Base-by-base conservation (phyloP, 2,888 invertebrate species). In the Drosophila gaucha region DNA sequence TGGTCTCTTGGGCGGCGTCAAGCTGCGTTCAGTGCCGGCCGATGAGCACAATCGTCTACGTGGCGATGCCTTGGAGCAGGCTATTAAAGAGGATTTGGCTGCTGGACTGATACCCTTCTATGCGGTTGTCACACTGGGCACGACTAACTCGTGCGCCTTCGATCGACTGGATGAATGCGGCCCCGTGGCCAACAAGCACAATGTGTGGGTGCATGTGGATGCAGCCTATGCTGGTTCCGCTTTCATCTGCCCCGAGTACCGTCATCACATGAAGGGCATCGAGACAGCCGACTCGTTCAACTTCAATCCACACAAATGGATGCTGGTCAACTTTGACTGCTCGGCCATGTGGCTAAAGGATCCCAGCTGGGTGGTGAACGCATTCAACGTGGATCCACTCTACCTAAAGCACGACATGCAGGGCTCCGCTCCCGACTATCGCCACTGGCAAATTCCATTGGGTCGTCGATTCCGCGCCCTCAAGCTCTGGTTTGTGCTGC, bases 261-360 rank as follows among this genome's bases (percentile, higher is more conserved):
- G 98, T 38, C 95, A 97, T 89, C 92, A 97, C 22, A 96, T 98
- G 95, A 95, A 95, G 78, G 97, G 97, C 22, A 91, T 97, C 6
- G 96, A 99, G 92, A 94, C 94, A 64, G 98, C 98, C 0, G 97
- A 98, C 89, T 99, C 99, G 0, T 98, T 99, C 91, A 99, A 99
- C 92, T 98, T 99, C 90, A 99, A 99, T 91, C 99, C 99, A 0
- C 99, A 99, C 92, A 99, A 99, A 92, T 99, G 99, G 99, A 93
- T 99, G 94, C 92, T 99, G 77, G 97, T 99, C n/a, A 99, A 98
- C 92, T 99, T 99, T 86, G 99, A 99, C 92, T 99, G 99, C 90
- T 99, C 99, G 10, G 96, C 99, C 0, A 96, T 99, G 96, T 99
- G 99, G 99, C 93, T 97, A 3, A 97, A 96, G 88, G 95, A 97